These are phyloP conservation scores for Taxidea taxus DNA, from an alignment of 2,113 vertebrate genomes.

Conservation along the genomic window DNA sequence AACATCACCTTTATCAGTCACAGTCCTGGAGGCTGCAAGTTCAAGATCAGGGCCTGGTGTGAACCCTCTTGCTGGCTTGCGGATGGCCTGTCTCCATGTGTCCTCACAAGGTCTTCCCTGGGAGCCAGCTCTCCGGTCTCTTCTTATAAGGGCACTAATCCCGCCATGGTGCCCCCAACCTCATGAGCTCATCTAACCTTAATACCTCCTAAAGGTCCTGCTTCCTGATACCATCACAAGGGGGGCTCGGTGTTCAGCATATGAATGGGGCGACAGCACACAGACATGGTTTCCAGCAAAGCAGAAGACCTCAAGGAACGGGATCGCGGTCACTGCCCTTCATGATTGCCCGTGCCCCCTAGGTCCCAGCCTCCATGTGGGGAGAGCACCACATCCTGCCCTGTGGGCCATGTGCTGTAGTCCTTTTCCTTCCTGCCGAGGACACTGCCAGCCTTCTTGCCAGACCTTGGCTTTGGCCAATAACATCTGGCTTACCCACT, in stretches of 20 bases:
- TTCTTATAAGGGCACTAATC: neutral
- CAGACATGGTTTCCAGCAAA: fast-evolving
- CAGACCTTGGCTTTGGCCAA: neutral
- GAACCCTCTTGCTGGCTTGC: fast-evolving
- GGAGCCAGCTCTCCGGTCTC: neutral
- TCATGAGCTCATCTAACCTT: neutral
- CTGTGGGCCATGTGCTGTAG: fast-evolving
- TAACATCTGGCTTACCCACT: no score
- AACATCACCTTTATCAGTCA: fast-evolving
- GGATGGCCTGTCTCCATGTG: fast-evolving
- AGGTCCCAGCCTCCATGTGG: neutral
- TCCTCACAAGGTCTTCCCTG: neutral
- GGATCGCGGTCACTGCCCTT: fast-evolving
- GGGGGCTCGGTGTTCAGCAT: fast-evolving
- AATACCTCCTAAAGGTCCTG: no score
- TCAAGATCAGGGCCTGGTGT: fast-evolving
- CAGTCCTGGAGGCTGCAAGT: neutral
- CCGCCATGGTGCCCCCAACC: fast-evolving
- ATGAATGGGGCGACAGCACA: neutral
- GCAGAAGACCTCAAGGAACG: fast-evolving
- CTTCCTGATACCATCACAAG: neutral
- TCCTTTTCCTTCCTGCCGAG: neutral
- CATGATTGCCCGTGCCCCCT: fast-evolving
- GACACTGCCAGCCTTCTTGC: neutral
- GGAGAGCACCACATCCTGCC: fast-evolving